Conservation (phyloP, 2,888 invertebrate species). For the Epiblema foenella region DNA sequence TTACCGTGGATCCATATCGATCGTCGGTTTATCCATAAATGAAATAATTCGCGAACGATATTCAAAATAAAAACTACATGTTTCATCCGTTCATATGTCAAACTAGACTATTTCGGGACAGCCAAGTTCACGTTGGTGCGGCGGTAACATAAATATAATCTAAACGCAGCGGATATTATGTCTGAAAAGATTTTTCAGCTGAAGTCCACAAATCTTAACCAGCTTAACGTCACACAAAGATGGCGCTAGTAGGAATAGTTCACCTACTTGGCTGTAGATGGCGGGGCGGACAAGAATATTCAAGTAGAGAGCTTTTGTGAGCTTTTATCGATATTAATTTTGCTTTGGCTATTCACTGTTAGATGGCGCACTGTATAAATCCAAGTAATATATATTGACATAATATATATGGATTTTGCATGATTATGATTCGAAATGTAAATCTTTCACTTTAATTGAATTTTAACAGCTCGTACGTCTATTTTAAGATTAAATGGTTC, state of each 20-base stretch:
- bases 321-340: slow-evolving; percentile 12
- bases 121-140: slow-evolving; percentile 79
- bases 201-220: slow-evolving; percentile 43
- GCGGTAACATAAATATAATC: slow-evolving; percentile 69
- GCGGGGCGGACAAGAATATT: slow-evolving; percentile 44
- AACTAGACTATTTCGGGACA: slow-evolving; percentile 81
- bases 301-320: slow-evolving; percentile 9
- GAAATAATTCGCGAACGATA: slow-evolving; percentile 72
- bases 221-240: slow-evolving; percentile 50
- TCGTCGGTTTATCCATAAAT: slow-evolving; percentile 66
- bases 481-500: no score
- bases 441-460: no score
- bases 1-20: slow-evolving; percentile 80
- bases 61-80: slow-evolving; percentile 82
- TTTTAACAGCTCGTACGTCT: not conserved
- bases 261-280: slow-evolving; percentile 53
- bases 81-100: slow-evolving; percentile 80
- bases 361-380: slow-evolving; percentile 23
- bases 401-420: not conserved
- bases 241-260: slow-evolving; percentile 55
- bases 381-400: no score
- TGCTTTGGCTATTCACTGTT: slow-evolving; percentile 25
- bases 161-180: slow-evolving; percentile 46
- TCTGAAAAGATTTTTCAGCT: slow-evolving; percentile 50
- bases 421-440: not conserved